Evolutionary conservation across 2,797 vertebrate genomes (phyloP).

Genomic region (Heliangelus exortis): DNA sequence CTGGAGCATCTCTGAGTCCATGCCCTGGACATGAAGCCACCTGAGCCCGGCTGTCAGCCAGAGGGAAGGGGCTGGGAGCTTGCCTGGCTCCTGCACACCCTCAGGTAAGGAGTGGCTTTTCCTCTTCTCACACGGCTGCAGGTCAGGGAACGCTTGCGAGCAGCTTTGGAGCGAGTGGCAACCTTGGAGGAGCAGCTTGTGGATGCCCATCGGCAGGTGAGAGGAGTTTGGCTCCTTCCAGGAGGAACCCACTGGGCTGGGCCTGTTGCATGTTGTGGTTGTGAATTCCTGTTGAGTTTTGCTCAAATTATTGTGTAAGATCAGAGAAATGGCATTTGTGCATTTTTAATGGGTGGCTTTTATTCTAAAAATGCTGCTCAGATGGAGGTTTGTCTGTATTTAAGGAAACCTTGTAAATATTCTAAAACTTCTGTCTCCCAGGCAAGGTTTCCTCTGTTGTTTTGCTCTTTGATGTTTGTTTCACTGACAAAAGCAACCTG

Average conservation of each 20-base stretch:
- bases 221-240: background rate
- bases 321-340: background rate
- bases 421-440: background rate
- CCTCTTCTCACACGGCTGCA: conserved; percentile 20
- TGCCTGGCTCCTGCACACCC: background rate
- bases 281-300: background rate
- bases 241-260: background rate
- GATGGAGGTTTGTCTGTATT: background rate
- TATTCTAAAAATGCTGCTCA: background rate
- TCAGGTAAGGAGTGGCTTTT: background rate
- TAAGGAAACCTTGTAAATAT: background rate
- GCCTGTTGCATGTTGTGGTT: accelerated
- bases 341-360: background rate
- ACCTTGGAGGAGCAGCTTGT: conserved; percentile 92
- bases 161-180: conserved; percentile 90
- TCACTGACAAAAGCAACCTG: background rate
- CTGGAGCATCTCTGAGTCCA: background rate
- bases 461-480: background rate
- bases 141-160: conserved; percentile 93
- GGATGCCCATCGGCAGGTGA: conserved; percentile 90
- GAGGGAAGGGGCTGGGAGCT: background rate
- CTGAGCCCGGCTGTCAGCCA: background rate
- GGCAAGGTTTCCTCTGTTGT: background rate
- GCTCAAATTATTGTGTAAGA: no score
- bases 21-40: background rate